These are phyloP conservation scores for Drosophila barbarae DNA, from an alignment of 2,888 invertebrate species.

Conservation along the genomic window DNA sequence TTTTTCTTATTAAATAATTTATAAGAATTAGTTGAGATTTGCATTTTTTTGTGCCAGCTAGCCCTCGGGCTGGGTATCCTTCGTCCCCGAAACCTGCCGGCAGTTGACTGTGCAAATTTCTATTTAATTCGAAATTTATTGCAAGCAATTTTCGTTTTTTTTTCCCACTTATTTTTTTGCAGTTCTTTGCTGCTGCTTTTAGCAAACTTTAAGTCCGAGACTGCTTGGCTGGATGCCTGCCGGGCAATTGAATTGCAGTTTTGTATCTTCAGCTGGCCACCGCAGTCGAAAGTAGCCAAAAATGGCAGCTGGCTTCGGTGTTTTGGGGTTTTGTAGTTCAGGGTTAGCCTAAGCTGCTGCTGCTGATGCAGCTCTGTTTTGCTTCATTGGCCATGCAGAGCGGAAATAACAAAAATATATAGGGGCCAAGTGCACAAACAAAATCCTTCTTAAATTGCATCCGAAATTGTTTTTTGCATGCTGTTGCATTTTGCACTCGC, in stretches of 20 bases:
- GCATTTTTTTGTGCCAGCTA: slow-evolving; percentile 60
- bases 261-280: slow-evolving; percentile 36
- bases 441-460: slow-evolving; percentile 38
- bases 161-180: slow-evolving; percentile 5
- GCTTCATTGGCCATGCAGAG: slow-evolving; percentile 60
- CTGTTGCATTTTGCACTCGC: slow-evolving; percentile 14
- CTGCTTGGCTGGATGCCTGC: slow-evolving; percentile 13
- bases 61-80: slow-evolving; percentile 13
- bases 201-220: slow-evolving; percentile 46
- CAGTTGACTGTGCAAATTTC: slow-evolving; percentile 66
- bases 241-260: slow-evolving; percentile 45
- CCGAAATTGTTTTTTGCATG: slow-evolving; percentile 33
- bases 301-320: slow-evolving; percentile 13
- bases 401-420: slow-evolving; percentile 23
- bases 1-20: slow-evolving; percentile 75
- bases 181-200: slow-evolving; percentile 11
- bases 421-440: slow-evolving; percentile 17
- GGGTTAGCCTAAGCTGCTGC: slow-evolving; percentile 9
- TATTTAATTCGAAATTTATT: slow-evolving; percentile 75
- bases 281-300: slow-evolving; percentile 22
- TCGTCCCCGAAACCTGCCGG: neutral
- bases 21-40: slow-evolving; percentile 76
- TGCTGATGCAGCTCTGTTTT: slow-evolving; percentile 11
- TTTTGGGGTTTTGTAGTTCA: slow-evolving; percentile 13
- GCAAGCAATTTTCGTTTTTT: slow-evolving; percentile 58